phyloP scores from a whole-genome alignment of 2,797 vertebrate genomes.

The Astyanax mexicanus region DNA sequence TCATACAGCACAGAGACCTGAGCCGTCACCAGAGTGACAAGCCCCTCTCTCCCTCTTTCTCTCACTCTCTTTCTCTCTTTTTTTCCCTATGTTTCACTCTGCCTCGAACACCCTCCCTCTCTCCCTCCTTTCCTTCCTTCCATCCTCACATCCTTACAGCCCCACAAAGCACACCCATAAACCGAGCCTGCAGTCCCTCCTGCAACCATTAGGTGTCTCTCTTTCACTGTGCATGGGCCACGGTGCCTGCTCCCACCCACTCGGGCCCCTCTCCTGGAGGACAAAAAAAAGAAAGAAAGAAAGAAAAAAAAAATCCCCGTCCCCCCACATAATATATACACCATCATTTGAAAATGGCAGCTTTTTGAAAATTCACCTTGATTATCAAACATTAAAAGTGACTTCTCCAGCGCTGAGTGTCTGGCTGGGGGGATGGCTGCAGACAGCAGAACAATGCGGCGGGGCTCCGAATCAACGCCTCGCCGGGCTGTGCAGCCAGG shows the following conservation, averaged over 20 bases:
- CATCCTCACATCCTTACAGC: neutral
- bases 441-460: slow-evolving; percentile 94
- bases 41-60: neutral
- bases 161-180: neutral
- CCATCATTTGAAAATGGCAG: slow-evolving; percentile 96
- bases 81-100: neutral
- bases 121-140: neutral
- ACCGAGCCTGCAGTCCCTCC: slow-evolving; percentile 57
- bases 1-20: slow-evolving; percentile 24
- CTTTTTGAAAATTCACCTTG: slow-evolving; percentile 97
- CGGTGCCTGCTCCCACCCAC: slow-evolving; percentile 56
- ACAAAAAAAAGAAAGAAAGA: slow-evolving; percentile 43
- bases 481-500: slow-evolving; percentile 79
- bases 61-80: neutral
- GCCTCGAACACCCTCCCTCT: neutral
- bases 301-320: slow-evolving; percentile 66
- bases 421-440: slow-evolving; percentile 92
- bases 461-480: slow-evolving; percentile 85
- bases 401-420: slow-evolving; percentile 91
- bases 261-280: slow-evolving; percentile 68
- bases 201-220: slow-evolving; percentile 87
- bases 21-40: slow-evolving; percentile 43
- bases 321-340: slow-evolving; percentile 87
- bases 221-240: slow-evolving; percentile 81
- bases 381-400: slow-evolving; percentile 96